A percentile compares a stretch with the other conserved stretches of the same genome.
Evolutionary conservation across 1,140 invertebrate species (phyloP).

Genomic region (Anagrus nilaparvatae): DNA sequence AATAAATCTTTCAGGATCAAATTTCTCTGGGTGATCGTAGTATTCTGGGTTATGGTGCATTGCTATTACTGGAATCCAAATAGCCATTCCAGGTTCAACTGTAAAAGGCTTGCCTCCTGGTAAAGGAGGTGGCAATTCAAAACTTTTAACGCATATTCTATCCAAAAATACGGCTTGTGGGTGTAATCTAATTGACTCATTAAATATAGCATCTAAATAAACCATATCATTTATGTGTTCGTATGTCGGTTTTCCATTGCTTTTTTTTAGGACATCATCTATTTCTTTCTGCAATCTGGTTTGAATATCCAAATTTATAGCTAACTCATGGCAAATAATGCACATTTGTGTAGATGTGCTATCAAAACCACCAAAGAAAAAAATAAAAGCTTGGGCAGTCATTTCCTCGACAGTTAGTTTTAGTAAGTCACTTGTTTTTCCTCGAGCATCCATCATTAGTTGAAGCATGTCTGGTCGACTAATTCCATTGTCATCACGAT

Average conservation of each 20-base stretch:
- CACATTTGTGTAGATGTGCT: conserved; percentile 31
- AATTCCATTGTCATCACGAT: conserved; percentile 18
- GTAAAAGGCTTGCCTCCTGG: conserved; percentile 32
- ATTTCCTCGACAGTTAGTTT: conserved; percentile 14
- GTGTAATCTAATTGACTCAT: conserved; percentile 17
- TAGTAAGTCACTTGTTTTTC: conserved; percentile 15
- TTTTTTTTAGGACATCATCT: conserved; percentile 15
- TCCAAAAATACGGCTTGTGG: conserved; percentile 38
- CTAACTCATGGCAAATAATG: conserved; percentile 18
- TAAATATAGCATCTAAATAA: conserved; percentile 20
- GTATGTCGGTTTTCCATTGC: conserved; percentile 16
- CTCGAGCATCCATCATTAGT: conserved; percentile 25
- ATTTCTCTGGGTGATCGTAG: conserved; percentile 47
- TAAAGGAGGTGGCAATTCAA: conserved; percentile 20
- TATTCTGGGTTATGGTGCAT: conserved; percentile 42
- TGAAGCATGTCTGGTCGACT: conserved; percentile 29
- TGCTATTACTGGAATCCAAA: conserved; percentile 29
- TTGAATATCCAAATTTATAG: conserved; percentile 17
- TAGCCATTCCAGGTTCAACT: conserved; percentile 25
- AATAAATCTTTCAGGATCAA: conserved; percentile 46
- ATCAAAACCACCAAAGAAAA: conserved; percentile 36
- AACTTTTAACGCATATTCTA: conserved; percentile 34
- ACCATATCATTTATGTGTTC: conserved; percentile 15
- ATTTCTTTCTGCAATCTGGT: conserved; percentile 20
- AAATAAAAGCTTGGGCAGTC: conserved; percentile 29